Percentiles rank a stretch among this genome's conserved stretches.
These are phyloP conservation scores for Ictidomys tridecemlineatus DNA, from an alignment of 2,113 vertebrate genomes.

Conservation along the genomic window DNA sequence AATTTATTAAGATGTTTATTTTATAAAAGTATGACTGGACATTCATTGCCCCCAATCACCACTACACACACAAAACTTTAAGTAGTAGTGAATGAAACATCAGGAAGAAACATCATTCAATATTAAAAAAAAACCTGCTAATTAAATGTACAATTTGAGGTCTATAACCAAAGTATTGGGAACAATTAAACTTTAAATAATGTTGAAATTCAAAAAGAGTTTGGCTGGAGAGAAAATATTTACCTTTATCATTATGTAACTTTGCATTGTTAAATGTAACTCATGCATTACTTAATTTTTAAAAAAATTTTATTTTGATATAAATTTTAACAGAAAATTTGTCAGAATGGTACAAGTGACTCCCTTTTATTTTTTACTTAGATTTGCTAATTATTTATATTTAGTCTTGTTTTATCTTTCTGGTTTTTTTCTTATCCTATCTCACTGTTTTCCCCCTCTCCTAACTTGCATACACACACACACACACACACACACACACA, in stretches of 20 bases:
- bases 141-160: too few species aligned
- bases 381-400: not conserved
- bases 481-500: too few species aligned
- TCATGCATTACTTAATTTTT: not conserved
- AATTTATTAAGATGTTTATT: not conserved
- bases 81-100: too few species aligned
- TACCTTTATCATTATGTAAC: not conserved
- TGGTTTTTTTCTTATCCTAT: not conserved
- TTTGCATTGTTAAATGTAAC: not conserved
- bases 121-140: too few species aligned
- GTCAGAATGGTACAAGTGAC: not conserved
- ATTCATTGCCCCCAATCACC: too few species aligned
- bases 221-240: not conserved
- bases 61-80: too few species aligned
- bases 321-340: not conserved
- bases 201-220: too few species aligned
- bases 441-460: not conserved
- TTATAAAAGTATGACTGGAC: not conserved
- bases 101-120: too few species aligned
- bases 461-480: not conserved
- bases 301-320: not conserved
- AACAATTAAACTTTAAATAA: too few species aligned
- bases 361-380: not conserved
- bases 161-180: too few species aligned
- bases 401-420: not conserved